phyloP scores from a whole-genome alignment of 2,888 invertebrate species.

The Tachina fera region DNA sequence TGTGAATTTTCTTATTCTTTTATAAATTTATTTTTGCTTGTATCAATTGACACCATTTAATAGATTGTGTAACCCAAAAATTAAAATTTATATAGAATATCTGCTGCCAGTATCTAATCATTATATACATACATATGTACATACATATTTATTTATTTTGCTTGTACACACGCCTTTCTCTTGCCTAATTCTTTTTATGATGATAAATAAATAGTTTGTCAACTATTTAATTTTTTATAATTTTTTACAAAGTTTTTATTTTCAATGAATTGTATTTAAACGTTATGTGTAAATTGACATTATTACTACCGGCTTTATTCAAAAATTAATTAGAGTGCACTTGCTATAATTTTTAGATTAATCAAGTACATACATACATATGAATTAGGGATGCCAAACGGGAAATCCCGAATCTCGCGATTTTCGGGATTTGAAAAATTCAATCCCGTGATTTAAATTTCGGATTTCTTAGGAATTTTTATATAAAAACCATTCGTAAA shows the following conservation, averaged over 20 bases:
- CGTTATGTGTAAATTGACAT: constrained; percentile 14
- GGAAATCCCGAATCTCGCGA: no score
- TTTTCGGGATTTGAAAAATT: no score
- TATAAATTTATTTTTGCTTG: constrained; percentile 36
- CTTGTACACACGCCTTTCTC: background rate
- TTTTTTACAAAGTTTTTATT: background rate
- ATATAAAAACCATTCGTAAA: no score
- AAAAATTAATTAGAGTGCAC: constrained; percentile 62
- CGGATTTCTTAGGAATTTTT: no score
- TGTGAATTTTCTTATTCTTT: constrained; percentile 39
- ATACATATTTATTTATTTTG: background rate
- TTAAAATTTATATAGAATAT: constrained; percentile 11
- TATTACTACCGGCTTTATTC: constrained; percentile 26
- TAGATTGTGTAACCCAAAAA: constrained; percentile 35
- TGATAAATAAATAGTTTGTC: constrained; percentile 42
- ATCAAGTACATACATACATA: background rate
- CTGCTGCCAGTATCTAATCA: constrained; percentile 49
- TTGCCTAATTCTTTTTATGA: constrained; percentile 36
- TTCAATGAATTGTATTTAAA: constrained; percentile 20
- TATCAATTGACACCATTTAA: constrained; percentile 66
- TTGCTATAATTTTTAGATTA: constrained; percentile 53
- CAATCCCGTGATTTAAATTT: no score
- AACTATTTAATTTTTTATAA: constrained; percentile 15
- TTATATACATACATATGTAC: constrained; percentile 35
- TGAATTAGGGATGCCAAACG: background rate